Conservation (phyloP, 2,888 invertebrate species). For the Alloplasta piceator region DNA sequence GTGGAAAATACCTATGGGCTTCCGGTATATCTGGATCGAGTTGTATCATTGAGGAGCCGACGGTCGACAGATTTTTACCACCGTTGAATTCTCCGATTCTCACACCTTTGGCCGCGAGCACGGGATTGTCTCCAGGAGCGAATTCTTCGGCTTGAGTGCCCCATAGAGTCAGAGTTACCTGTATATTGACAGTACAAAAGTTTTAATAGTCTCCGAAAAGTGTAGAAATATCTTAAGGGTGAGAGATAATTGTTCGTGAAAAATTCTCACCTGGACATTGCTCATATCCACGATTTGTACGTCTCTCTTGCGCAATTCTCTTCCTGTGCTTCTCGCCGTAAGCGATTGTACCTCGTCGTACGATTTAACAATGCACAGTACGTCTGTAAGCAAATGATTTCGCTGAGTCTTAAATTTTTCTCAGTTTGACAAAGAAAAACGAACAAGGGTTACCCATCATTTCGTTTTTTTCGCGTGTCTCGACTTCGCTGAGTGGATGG, state of each 20-base stretch:
- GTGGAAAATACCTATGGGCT: slow-evolving; percentile 87
- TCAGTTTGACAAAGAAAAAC: slow-evolving; percentile 5
- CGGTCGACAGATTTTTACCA: slow-evolving; percentile 88
- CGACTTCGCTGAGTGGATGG: slow-evolving; percentile 88
- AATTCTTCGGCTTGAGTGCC: slow-evolving; percentile 94
- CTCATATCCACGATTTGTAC: slow-evolving; percentile 93
- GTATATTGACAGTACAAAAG: neutral
- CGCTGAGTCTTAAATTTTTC: neutral
- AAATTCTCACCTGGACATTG: slow-evolving; percentile 87
- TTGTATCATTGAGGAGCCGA: slow-evolving; percentile 87
- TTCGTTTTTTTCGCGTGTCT: slow-evolving; percentile 87
- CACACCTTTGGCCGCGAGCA: slow-evolving; percentile 94
- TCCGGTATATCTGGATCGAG: slow-evolving; percentile 95
- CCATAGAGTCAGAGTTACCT: slow-evolving; percentile 95
- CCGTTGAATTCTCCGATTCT: slow-evolving; percentile 95
- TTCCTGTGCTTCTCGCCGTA: slow-evolving; percentile 89
- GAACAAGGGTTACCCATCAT: slow-evolving; percentile 87
- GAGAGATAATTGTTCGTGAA: neutral
- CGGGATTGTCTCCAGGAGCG: slow-evolving; percentile 89
- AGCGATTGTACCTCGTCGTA: slow-evolving; percentile 89
- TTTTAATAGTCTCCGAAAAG: neutral
- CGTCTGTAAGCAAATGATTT: slow-evolving; percentile 86
- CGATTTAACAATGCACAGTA: slow-evolving; percentile 94
- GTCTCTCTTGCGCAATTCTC: slow-evolving; percentile 95
- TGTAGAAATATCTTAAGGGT: neutral